These are phyloP conservation scores for Ctenosaura bakeri DNA, from an alignment of 2,797 vertebrate genomes.

Conservation along the genomic window DNA sequence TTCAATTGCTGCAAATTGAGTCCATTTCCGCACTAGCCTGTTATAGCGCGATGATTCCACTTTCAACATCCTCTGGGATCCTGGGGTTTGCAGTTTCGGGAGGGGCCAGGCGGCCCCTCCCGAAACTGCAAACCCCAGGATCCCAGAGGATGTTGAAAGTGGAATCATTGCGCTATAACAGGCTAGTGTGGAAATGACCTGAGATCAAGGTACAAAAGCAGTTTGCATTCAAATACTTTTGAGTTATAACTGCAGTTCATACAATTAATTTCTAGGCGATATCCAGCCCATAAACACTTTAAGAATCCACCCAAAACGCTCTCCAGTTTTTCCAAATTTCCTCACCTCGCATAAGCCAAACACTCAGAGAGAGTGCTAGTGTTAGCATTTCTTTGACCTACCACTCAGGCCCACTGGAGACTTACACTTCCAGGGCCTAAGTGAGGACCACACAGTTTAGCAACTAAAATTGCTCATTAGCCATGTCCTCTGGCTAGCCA, in stretches of 20 bases:
- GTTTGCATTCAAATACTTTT: neutral
- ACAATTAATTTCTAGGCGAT: neutral
- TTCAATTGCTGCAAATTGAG: too few species aligned
- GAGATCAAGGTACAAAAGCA: too few species aligned
- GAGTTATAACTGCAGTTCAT: neutral
- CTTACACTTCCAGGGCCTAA: neutral
- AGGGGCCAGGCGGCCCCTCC: too few species aligned
- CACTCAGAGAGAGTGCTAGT: neutral
- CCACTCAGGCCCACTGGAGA: neutral
- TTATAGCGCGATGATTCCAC: too few species aligned
- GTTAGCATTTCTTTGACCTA: neutral
- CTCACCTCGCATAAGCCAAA: neutral
- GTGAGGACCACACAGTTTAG: conserved; percentile 9
- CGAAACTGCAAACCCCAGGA: too few species aligned
- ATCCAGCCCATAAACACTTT: neutral
- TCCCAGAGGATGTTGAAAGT: too few species aligned
- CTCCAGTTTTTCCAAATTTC: neutral
- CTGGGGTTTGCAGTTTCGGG: too few species aligned
- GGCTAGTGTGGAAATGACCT: too few species aligned
- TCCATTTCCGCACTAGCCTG: too few species aligned
- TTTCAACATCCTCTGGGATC: too few species aligned
- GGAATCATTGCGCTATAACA: too few species aligned
- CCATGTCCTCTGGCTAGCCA: neutral
- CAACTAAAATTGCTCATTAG: conserved; percentile 1
- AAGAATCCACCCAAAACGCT: neutral